phyloP scores from a whole-genome alignment of 2,113 vertebrate genomes.

The Chaetops frenatus region DNA sequence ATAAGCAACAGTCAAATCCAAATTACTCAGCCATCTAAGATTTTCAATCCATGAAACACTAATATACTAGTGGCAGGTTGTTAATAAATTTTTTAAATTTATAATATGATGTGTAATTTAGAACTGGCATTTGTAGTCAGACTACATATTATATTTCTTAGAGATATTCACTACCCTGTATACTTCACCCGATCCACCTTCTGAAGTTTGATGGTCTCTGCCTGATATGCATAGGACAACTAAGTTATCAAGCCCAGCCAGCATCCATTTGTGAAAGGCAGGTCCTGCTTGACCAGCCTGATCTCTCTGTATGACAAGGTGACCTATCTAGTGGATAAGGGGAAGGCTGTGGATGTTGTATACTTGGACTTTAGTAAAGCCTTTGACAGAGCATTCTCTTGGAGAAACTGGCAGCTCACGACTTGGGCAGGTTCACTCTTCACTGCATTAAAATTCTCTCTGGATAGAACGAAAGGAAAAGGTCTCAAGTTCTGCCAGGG shows the following conservation, averaged over 20 bases:
- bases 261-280: not conserved
- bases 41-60: not conserved
- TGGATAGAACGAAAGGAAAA: not conserved
- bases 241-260: not conserved
- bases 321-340: not conserved
- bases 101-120: not conserved
- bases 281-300: not conserved
- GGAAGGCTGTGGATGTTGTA: not conserved
- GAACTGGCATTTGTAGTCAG: not conserved
- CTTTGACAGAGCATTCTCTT: not conserved
- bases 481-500: not conserved
- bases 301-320: not conserved
- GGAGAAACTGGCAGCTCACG: not conserved
- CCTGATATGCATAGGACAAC: no score
- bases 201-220: not conserved
- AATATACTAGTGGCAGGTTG: not conserved
- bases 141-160: not conserved
- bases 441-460: accelerated
- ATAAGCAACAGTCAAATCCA: not conserved
- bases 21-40: not conserved
- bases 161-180: not conserved
- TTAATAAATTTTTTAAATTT: not conserved
- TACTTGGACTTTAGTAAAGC: not conserved
- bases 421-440: not conserved
- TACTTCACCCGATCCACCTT: not conserved